Base-by-base conservation (phyloP, 2,888 invertebrate genomes). In the Cephus spinipes region DNA sequence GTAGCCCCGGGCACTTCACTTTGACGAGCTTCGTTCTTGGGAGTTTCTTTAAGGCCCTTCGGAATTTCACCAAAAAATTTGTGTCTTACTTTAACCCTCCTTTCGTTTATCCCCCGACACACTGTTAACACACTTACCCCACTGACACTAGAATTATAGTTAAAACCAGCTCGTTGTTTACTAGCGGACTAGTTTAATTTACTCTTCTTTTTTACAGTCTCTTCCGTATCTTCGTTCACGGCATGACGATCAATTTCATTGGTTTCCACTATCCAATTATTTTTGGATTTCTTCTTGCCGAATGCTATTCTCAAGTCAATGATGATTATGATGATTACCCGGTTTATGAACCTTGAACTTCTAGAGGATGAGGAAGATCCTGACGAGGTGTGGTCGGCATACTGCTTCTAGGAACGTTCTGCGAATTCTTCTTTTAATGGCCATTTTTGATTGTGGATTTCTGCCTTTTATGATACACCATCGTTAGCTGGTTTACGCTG, bases 1-100 rank as follows among this genome's bases (percentile, higher is more conserved):
- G 90, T 79, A 84, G 83, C 81, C 84, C 85, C 80, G 86, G 89
- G 82, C 89, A 88, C 89, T 88, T 89, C 87, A 89, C 88, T 87
- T 87, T 86, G 85, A 81, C 80, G 79, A 73, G 79, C 77, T 55
- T 55, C 55, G 77, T 12, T 35, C 12, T 76, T 79, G 78, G 75
- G 77, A 79, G 77, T 9, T 55, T 55, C 55, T 23, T 23, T 9
- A 9, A 6, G 23, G 9, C 9, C 23, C 55, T 55, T 55, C 2
- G 55, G 55, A 55, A 55, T 23, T 55, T 55, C 55, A 55, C 55
- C 6, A 55, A 55, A 0, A 55, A 55, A 23, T 55, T 55, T 55
- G 1, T 31, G 32, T 23, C 31, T 71, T 33, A 3, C 31, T 31
- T 23, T 33, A 6, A 71, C 31, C 32, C 31, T 23, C 71, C 71